These are phyloP conservation scores for Suncus etruscus DNA, from an alignment of 2,113 vertebrate species.

Conservation along the genomic window DNA sequence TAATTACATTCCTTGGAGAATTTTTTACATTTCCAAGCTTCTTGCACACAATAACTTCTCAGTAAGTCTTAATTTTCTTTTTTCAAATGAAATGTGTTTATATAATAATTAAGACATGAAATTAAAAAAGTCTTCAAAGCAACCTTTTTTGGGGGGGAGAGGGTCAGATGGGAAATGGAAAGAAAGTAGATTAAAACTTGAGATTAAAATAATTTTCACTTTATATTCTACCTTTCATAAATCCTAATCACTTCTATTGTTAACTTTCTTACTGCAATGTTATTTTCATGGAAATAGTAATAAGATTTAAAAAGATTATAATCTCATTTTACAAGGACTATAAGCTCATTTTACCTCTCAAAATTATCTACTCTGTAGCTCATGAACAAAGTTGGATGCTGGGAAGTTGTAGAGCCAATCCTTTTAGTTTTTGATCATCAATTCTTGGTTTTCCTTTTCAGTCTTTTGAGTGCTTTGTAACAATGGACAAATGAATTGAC, in stretches of 20 bases:
- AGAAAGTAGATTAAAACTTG: neutral
- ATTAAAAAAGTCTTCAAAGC: neutral
- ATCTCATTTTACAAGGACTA: too few species aligned
- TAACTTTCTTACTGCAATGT: neutral
- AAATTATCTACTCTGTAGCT: neutral
- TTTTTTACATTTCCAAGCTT: neutral
- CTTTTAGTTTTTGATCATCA: conserved; percentile 34
- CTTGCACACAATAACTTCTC: neutral
- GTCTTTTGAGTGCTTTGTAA: conserved; percentile 40
- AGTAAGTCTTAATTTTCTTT: neutral
- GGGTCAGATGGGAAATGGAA: conserved; percentile 26
- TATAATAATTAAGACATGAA: too few species aligned
- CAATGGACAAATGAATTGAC: neutral
- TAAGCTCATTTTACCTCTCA: neutral
- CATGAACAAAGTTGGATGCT: conserved; percentile 26
- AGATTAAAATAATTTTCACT: conserved; percentile 40
- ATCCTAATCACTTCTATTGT: neutral
- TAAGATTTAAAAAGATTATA: neutral
- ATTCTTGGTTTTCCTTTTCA: conserved; percentile 52
- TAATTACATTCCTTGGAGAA: conserved; percentile 8
- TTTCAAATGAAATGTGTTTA: neutral
- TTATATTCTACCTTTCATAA: neutral
- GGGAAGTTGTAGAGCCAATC: conserved; percentile 10
- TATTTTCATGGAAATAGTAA: conserved; percentile 29
- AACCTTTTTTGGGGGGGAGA: neutral